Base-by-base conservation (phyloP, 1,140 invertebrate species). In the Dendroctonus ponderosae region DNA sequence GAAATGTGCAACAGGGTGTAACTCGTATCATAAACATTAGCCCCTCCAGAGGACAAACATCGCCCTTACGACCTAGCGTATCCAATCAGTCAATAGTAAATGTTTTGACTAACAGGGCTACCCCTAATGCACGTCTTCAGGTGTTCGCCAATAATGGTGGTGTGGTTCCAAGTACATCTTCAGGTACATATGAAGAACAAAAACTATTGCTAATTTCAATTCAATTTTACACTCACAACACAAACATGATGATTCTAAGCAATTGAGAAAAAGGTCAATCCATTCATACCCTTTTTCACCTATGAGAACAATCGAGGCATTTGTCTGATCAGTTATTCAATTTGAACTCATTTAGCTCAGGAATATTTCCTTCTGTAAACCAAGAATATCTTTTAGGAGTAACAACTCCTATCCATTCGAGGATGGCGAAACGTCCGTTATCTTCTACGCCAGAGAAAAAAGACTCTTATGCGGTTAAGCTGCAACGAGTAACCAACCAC, bases 71-170 rank as follows among this genome's bases (percentile, higher is more conserved):
- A 62, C 76, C 76, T 41, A 78, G 76, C 66, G 67, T 74, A 53
- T 70, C 75, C n/a, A 76, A 78, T 65, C 76, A 78, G 57, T 78
- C 72, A 41, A 79, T 79, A 59, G 78, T 79, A 49, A 77, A 78
- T 70, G 78, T 76, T 50, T 63, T 79, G 50, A 59, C 41, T 5
- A 78, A 76, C 14, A 63, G 75, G 59, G 48, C 67, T 7, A 74
- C 68, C 46, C 48, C 74, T 2, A 76, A 77, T 57, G 69, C 77
- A 11, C 72, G 76, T 6, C 57, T 76, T 40, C 75, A 78, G 54
- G 61, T 79, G 38, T 76, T 76, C 68, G 66, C 62, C 39, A 67
- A 53, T 41, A 54, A 53, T 12, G 72, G 71, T 56, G 51, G 37
- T n/a, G 62, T 26, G 2, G 37, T n/a, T 37, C 38, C 58, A 0